A percentile compares a stretch with the other conserved stretches of the same genome.
Conservation (phyloP, 2,113 vertebrate genomes). For the Mormyrus lacerda region DNA sequence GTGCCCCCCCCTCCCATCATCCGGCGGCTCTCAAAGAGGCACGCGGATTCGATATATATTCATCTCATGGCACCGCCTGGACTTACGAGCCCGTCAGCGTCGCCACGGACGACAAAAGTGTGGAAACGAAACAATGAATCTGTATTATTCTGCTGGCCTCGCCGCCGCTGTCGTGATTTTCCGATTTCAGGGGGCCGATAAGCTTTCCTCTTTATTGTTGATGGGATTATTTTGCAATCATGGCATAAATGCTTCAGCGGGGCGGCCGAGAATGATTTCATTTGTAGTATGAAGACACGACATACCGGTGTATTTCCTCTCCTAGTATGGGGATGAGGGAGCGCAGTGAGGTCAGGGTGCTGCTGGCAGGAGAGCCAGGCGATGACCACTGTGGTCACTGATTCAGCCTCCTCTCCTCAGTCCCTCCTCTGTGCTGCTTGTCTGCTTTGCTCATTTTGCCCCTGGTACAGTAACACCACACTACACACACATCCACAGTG, state of each 20-base stretch:
- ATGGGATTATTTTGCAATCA: slow-evolving; percentile 3
- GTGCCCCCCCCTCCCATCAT: not conserved
- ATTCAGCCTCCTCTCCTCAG: not conserved
- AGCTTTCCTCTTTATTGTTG: not conserved
- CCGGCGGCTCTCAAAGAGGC: not conserved
- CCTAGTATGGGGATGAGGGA: not conserved
- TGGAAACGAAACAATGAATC: not conserved
- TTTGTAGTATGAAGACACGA: not conserved
- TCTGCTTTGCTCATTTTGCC: not conserved
- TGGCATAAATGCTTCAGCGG: not conserved
- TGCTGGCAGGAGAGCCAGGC: not conserved
- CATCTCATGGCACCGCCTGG: not conserved
- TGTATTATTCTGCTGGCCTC: not conserved
- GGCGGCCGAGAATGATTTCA: not conserved
- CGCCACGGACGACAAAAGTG: not conserved
- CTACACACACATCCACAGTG: not conserved
- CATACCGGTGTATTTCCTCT: not conserved
- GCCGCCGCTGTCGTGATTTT: not conserved
- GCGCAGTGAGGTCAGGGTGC: not conserved
- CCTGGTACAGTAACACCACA: not conserved
- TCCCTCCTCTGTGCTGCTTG: not conserved
- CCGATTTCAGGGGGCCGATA: not conserved
- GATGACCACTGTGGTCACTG: not conserved
- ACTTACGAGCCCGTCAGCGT: not conserved
- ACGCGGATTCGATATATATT: not conserved